Conservation (phyloP, 2,888 invertebrate genomes). For the Pycnomerus fuliginosus region DNA sequence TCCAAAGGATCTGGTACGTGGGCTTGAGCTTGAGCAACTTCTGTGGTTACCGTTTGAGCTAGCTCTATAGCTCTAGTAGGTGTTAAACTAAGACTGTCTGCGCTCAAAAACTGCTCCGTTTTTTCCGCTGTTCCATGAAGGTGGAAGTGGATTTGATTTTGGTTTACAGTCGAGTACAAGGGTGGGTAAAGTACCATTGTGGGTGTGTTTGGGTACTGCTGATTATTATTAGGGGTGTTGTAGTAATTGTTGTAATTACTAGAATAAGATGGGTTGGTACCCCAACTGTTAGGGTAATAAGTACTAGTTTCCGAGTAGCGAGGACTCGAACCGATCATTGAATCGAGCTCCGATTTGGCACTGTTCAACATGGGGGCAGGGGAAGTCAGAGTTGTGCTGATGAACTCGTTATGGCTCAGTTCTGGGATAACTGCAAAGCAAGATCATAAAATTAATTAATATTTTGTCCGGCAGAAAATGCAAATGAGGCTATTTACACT, state of each 20-base stretch:
- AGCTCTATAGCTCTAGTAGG: constrained; percentile 63
- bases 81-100: constrained; percentile 47
- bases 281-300: constrained; percentile 62
- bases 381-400: constrained; percentile 45
- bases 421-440: constrained; percentile 47
- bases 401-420: constrained; percentile 44
- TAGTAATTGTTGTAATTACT: constrained; percentile 67
- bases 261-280: constrained; percentile 50
- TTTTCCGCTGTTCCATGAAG: constrained; percentile 67
- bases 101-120: constrained; percentile 61
- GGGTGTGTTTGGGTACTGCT: constrained; percentile 62
- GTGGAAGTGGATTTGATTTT: constrained; percentile 83
- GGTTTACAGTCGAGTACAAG: constrained; percentile 80
- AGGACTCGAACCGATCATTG: constrained; percentile 41
- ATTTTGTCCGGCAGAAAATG: not conserved
- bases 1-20: constrained; percentile 45
- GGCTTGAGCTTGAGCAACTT: constrained; percentile 58
- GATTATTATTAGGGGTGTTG: constrained; percentile 61
- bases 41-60: constrained; percentile 48
- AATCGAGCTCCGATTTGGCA: constrained; percentile 44
- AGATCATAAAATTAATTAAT: constrained; percentile 4
- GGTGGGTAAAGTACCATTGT: constrained; percentile 77
- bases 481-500: constrained; percentile 8
- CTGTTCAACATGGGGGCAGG: constrained; percentile 47
- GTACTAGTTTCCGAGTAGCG: constrained; percentile 53